Conservation (phyloP, 2,797 vertebrate species). For the Oceanodroma leucorhoa region DNA sequence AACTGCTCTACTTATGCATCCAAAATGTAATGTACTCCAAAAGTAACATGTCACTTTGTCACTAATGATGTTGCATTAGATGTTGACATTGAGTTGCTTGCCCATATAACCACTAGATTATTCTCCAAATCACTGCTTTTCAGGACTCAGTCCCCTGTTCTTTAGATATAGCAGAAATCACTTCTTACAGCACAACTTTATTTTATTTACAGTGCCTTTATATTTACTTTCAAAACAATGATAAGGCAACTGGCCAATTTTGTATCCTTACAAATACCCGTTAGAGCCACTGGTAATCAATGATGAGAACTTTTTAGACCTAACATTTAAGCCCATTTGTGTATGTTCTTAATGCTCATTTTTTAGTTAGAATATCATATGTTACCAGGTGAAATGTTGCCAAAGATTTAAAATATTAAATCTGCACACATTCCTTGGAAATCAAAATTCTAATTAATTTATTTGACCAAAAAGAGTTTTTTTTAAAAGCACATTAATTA, state of each 20-base stretch:
- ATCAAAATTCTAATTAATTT: background rate
- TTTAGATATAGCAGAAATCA: background rate
- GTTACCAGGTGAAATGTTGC: background rate
- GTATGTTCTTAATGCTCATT: accelerated
- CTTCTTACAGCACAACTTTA: background rate
- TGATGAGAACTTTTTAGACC: background rate
- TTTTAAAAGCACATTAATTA: background rate
- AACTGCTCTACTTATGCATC: accelerated
- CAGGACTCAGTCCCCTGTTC: background rate
- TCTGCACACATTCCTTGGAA: background rate
- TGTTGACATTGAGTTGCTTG: background rate
- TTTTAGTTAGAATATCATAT: background rate
- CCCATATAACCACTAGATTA: background rate
- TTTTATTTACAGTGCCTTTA: background rate
- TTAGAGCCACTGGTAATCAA: background rate
- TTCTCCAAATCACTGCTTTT: background rate
- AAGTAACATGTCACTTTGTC: background rate
- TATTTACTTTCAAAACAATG: background rate
- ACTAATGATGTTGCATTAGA: background rate
- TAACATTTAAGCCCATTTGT: background rate
- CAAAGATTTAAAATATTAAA: background rate
- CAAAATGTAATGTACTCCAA: background rate
- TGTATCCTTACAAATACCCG: background rate
- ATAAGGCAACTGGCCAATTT: background rate
- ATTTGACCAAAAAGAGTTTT: background rate